Evolutionary conservation across 2,888 invertebrate species (phyloP), one percentile per base, ranked within the genome.

Genomic region (Drepanosiphum platanoidis): DNA sequence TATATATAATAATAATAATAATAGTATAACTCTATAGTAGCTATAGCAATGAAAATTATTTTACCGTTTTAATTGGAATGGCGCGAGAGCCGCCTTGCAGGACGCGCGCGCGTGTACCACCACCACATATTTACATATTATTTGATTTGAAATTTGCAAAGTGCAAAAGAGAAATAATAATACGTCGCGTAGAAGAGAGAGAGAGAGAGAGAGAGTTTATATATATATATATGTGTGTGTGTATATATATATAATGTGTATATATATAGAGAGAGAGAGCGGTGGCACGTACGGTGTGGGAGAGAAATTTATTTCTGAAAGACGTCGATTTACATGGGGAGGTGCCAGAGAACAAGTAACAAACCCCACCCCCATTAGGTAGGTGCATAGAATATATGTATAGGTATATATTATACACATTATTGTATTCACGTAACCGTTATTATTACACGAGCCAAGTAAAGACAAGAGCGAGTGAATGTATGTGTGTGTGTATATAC

Each of bases 21-120:
- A 39, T 39, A 39, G 9, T 39, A 39, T 39, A 39, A 39, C 39
- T 22, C n/a, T n/a, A n/a, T n/a, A n/a, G n/a, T 58, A 58, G 58
- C 5, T 22, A 42, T 72, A 32, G 72, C 30, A 27, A 46, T 32
- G 9, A 27, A 30, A 72, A 72, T 30, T 46, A 34, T 52, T 52
- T 74, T 52, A 46, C 52, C 46, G 32, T 74, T 52, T 52, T 74
- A 74, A 74, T 52, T 74, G 52, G 52, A 74, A 74, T 52, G 52
- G 32, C 18, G 52, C 22, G 32, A n/a, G 32, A 52, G 52, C 27
- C n/a, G 42, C 46, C 15, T 8, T 5, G 30, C 30, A n/a, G n/a
- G n/a, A n/a, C n/a, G n/a, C n/a, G n/a, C n/a, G n/a, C n/a, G 30
- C n/a, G 18, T 46, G 18, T 46, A 72, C n/a, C n/a, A n/a, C n/a